Conservation (phyloP, 2,888 invertebrate species). For the Azorinus chamasolen region DNA sequence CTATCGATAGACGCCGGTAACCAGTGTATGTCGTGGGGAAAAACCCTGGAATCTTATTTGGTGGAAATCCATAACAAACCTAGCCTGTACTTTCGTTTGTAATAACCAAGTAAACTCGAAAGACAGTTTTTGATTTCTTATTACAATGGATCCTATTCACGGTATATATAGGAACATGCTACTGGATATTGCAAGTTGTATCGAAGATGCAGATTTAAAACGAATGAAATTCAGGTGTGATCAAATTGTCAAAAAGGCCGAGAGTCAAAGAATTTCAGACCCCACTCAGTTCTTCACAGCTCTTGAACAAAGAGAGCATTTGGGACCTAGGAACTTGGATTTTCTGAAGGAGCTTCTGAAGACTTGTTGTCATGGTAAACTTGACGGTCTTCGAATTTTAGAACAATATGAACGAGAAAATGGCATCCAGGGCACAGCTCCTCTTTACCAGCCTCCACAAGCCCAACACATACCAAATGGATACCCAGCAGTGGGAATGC, state of each 20-base stretch:
- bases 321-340: slow-evolving; percentile 53
- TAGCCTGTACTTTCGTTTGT: too few species aligned
- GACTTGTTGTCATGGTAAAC: slow-evolving; percentile 64
- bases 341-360: slow-evolving; percentile 65
- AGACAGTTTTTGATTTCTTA: too few species aligned
- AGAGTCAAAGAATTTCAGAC: slow-evolving; percentile 68
- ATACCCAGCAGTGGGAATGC: slow-evolving; percentile 2
- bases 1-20: too few species aligned
- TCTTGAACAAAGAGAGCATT: slow-evolving; percentile 70
- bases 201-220: slow-evolving; percentile 62
- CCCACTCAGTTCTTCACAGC: slow-evolving; percentile 68
- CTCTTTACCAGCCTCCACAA: slow-evolving; percentile 1
- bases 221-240: slow-evolving; percentile 67
- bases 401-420: slow-evolving; percentile 50
- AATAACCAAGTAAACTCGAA: too few species aligned
- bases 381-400: slow-evolving; percentile 64
- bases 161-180: slow-evolving; percentile 61
- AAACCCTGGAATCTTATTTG: too few species aligned
- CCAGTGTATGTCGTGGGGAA: too few species aligned
- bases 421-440: background rate
- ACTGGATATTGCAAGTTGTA: slow-evolving; percentile 55
- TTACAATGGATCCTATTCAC: too few species aligned
- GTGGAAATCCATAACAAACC: too few species aligned
- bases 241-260: slow-evolving; percentile 61
- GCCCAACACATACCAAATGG: background rate